Evolutionary conservation across 2,797 vertebrate species (phyloP), one percentile per base, ranked within the genome.

Genomic region (Oophaga sylvatica): DNA sequence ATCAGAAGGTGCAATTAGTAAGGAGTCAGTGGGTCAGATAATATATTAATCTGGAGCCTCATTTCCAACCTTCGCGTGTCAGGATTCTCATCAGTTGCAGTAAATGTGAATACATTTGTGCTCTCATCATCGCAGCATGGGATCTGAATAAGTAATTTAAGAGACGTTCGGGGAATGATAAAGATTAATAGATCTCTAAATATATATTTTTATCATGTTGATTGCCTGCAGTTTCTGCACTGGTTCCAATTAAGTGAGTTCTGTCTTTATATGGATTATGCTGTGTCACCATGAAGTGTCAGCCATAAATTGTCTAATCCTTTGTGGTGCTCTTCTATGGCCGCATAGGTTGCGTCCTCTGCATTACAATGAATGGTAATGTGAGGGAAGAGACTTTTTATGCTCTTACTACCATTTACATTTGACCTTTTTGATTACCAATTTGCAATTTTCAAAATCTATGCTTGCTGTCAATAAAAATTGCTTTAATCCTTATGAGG

Each of bases 181-280:
- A 80, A 22, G 84, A 86, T 59, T 70, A 86, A 80, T 86, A 71
- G 84, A 70, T 80, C 63, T 76, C 76, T 60, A 80, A 86, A 86
- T 80, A 80, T 86, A n/a, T 86, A 70, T 70, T 86, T 86, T 80
- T 71, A 80, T 80, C 76, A 70, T 57, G 53, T 68, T 71, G 84
- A 80, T 70, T 70, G 84, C 45, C 53, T 67, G 20, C 15, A 48
- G 53, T 57, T 70, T 59, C 48, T 17, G 77, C 29, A 19, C 26
- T 8, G 35, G 19, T 60, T 60, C 77, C 79, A 68, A 56, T 80
- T 59, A 56, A 60, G 75, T 26, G 45, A 77, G 45, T 77, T 77
- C 75, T 77, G 75, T 26, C 75, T 77, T 53, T 77, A 56, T 77
- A 77, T 26, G 45, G 75, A 11, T 16, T 76, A 22, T 20, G 20